Percentiles rank a stretch among this genome's conserved stretches.
phyloP scores from a whole-genome alignment of 1,140 invertebrate genomes.

The Zeugodacus cucurbitae region DNA sequence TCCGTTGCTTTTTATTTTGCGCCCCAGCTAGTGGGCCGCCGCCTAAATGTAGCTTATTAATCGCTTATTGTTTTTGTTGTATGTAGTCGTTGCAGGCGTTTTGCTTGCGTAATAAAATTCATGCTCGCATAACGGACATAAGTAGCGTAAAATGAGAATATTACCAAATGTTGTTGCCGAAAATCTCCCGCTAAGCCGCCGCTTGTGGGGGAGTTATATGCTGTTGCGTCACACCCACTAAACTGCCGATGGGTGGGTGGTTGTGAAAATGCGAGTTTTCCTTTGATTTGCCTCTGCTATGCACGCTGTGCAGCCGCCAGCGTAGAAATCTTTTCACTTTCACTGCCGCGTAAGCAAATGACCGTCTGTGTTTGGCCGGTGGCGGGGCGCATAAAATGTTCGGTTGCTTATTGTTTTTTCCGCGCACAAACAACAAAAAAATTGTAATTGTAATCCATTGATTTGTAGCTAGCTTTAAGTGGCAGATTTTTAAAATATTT shows the following conservation, averaged over 20 bases:
- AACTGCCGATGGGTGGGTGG: background rate
- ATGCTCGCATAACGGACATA: slow-evolving; percentile 14
- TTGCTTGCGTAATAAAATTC: slow-evolving; percentile 17
- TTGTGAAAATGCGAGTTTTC: background rate
- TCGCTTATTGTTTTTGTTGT: slow-evolving; percentile 7
- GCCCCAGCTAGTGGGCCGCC: background rate
- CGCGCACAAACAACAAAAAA: background rate
- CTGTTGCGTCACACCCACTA: background rate
- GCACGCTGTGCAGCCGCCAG: background rate
- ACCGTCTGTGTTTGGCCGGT: background rate
- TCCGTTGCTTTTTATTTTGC: background rate
- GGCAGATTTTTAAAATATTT: background rate
- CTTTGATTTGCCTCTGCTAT: background rate
- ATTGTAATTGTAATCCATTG: background rate
- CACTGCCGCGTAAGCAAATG: background rate
- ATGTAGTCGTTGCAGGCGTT: background rate
- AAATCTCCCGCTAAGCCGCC: slow-evolving; percentile 21
- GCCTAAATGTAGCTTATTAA: slow-evolving; percentile 12
- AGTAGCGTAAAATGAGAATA: slow-evolving; percentile 41
- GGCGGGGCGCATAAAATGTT: background rate
- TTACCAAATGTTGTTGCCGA: background rate
- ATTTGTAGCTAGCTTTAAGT: background rate
- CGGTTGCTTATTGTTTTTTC: background rate
- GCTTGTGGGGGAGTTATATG: background rate
- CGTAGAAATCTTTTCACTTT: background rate